A percentile compares a stretch with the other conserved stretches of the same genome.
phyloP scores from a whole-genome alignment of 2,888 invertebrate species.

The Phasia obesa region DNA sequence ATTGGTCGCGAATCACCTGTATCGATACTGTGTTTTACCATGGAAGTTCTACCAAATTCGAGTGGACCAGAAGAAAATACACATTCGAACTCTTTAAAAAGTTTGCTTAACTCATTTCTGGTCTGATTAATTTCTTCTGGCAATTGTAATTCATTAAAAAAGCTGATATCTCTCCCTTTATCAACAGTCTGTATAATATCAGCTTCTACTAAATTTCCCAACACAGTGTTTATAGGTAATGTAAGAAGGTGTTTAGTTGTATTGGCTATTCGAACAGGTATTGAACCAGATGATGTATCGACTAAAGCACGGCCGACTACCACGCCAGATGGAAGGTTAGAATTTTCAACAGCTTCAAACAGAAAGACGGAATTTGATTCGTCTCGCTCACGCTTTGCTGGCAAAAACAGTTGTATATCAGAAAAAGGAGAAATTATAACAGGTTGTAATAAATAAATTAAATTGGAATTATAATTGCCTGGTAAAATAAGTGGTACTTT shows the following conservation, averaged over 20 bases:
- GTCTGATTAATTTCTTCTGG: neutral
- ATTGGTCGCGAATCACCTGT: neutral
- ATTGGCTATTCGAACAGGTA: neutral
- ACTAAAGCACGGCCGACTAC: neutral
- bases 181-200: neutral
- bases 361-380: too few species aligned
- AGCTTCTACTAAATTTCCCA: neutral
- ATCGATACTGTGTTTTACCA: too few species aligned
- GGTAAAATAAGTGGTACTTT: neutral
- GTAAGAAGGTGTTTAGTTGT: neutral
- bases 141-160: neutral
- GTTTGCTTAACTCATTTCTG: neutral
- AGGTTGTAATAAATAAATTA: neutral
- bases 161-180: neutral
- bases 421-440: slow-evolving; percentile 2
- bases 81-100: neutral
- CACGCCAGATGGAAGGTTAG: neutral
- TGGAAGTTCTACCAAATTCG: too few species aligned
- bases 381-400: too few species aligned
- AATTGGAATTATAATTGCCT: neutral
- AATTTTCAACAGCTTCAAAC: too few species aligned
- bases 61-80: neutral
- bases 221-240: neutral
- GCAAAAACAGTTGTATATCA: too few species aligned
- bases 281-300: neutral